phyloP scores from a whole-genome alignment of 1,140 invertebrate species.

The Magallana angulata region DNA sequence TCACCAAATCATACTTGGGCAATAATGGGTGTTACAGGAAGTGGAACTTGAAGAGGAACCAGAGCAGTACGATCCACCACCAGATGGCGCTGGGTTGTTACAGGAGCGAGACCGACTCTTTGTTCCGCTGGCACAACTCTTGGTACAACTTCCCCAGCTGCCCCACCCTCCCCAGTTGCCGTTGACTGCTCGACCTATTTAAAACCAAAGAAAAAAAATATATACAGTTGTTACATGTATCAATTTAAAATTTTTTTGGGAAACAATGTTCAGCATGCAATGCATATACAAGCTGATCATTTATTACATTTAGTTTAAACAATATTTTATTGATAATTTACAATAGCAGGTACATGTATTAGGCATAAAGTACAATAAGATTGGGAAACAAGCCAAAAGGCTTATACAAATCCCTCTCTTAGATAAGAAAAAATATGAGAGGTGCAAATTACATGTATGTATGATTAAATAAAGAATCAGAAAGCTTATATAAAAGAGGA shows the following conservation, averaged over 20 bases:
- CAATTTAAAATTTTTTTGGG: background rate
- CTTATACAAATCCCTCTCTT: no score
- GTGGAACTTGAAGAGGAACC: conserved; percentile 53
- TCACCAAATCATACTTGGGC: background rate
- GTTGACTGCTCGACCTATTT: conserved; percentile 75
- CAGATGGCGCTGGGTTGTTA: conserved; percentile 80
- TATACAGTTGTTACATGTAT: background rate
- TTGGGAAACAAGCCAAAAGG: no score
- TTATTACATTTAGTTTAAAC: no score
- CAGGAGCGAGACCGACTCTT: conserved; percentile 83
- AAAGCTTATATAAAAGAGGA: no score
- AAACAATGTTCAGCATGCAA: no score
- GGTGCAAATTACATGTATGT: no score
- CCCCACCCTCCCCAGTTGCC: conserved; percentile 85
- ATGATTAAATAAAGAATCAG: no score
- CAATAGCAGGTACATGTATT: no score
- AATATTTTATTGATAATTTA: no score
- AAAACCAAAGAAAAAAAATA: background rate
- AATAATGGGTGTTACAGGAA: conserved; percentile 52
- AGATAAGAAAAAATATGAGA: no score
- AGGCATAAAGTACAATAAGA: no score
- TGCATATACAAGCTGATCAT: no score
- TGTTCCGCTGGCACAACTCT: conserved; percentile 83
- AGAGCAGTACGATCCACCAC: conserved; percentile 65
- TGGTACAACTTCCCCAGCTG: conserved; percentile 84